phyloP scores from a whole-genome alignment of 1,140 invertebrate genomes.

The Gryllus bimaculatus region DNA sequence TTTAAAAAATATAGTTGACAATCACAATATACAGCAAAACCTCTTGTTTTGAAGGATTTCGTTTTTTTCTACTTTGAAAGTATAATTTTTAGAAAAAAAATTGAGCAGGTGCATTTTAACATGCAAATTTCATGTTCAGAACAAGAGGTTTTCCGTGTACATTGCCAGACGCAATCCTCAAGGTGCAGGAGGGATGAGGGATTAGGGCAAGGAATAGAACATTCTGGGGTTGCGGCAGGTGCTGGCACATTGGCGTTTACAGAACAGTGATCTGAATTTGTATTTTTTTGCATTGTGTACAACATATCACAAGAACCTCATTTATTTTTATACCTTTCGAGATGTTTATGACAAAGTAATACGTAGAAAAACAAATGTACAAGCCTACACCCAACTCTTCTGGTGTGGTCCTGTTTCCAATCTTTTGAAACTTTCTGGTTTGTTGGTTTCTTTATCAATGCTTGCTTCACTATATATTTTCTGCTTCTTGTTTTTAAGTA shows the following conservation, averaged over 20 bases:
- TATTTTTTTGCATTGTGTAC: slow-evolving; percentile 14
- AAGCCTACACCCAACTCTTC: not conserved
- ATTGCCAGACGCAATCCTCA: slow-evolving; percentile 10
- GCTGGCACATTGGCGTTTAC: not conserved
- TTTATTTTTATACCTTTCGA: slow-evolving; percentile 19
- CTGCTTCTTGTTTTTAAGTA: slow-evolving; percentile 1
- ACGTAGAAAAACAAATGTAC: slow-evolving; percentile 13
- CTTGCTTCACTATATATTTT: not conserved
- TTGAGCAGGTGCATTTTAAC: slow-evolving; percentile 5
- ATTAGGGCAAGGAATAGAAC: not conserved
- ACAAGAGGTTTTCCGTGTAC: slow-evolving; percentile 10
- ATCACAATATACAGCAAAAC: slow-evolving; percentile 20
- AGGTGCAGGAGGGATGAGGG: not conserved
- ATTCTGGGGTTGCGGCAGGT: not conserved
- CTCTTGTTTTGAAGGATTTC: slow-evolving; percentile 10
- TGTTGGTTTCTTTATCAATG: not conserved
- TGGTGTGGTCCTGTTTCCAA: not conserved
- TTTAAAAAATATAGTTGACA: slow-evolving; percentile 21
- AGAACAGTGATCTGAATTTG: slow-evolving; percentile 7
- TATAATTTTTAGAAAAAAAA: slow-evolving; percentile 2
- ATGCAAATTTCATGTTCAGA: slow-evolving; percentile 10
- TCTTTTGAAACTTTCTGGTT: not conserved
- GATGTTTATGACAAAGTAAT: slow-evolving; percentile 9
- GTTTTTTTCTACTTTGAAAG: not conserved
- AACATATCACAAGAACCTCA: slow-evolving; percentile 21